phyloP scores from a whole-genome alignment of 2,113 vertebrate species.

The Marmota monax region DNA sequence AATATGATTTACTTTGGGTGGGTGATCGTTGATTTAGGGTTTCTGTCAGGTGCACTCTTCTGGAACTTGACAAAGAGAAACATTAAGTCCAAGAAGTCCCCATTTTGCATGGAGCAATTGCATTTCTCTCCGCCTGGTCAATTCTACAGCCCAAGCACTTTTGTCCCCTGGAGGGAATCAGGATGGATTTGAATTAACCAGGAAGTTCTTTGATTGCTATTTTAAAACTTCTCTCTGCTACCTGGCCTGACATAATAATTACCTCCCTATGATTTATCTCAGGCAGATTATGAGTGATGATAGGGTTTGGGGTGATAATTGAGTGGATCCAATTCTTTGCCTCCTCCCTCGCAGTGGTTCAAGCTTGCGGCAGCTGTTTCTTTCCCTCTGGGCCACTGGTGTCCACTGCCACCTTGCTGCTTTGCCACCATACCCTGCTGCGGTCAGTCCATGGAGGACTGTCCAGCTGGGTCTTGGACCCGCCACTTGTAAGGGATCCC shows the following conservation, averaged over 20 bases:
- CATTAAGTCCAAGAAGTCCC: slow-evolving; percentile 59
- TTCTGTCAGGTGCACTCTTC: slow-evolving; percentile 68
- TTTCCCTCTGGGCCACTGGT: background rate
- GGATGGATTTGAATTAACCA: slow-evolving; percentile 78
- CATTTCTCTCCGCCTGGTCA: slow-evolving; percentile 67
- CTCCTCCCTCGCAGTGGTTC: background rate
- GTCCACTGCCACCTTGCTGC: fast-evolving
- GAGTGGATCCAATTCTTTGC: slow-evolving; percentile 11
- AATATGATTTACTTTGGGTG: slow-evolving; percentile 54
- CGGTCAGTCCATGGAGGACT: background rate
- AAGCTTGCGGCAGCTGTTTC: fast-evolving
- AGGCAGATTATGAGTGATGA: slow-evolving; percentile 54
- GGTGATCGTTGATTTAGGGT: slow-evolving; percentile 63
- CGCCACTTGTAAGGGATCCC: background rate
- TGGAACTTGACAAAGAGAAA: slow-evolving; percentile 60
- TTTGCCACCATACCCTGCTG: background rate
- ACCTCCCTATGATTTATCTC: slow-evolving; percentile 66
- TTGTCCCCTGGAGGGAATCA: slow-evolving; percentile 63
- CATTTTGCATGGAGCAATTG: slow-evolving; percentile 46
- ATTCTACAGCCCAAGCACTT: slow-evolving; percentile 70
- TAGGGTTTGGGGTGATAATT: slow-evolving; percentile 56
- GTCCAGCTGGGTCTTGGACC: too few relatives aligned
- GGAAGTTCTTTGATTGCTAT: slow-evolving; percentile 75
- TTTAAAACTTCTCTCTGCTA: slow-evolving; percentile 66
- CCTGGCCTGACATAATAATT: slow-evolving; percentile 64